Evolutionary conservation across 2,113 vertebrate species (phyloP).

Genomic region (Piprites chloris): DNA sequence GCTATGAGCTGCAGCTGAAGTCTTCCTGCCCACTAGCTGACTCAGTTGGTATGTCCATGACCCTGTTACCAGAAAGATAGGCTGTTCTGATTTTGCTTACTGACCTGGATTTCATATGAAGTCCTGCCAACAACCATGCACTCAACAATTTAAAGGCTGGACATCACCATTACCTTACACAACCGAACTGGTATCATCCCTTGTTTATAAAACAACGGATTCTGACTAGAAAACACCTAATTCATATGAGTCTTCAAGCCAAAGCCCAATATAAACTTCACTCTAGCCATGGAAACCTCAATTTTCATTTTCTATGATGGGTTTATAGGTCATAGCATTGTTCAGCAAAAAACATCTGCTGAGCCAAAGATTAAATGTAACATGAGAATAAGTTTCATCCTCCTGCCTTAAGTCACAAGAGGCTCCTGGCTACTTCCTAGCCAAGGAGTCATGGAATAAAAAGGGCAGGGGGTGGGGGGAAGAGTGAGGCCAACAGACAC

Average conservation of each 20-base stretch:
- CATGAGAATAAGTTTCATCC: background rate
- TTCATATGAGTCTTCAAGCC: background rate
- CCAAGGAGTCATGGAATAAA: background rate
- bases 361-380: background rate
- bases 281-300: background rate
- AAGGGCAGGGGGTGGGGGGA: accelerated
- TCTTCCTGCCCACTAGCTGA: background rate
- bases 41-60: background rate
- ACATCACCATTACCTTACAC: background rate
- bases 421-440: too few relatives aligned
- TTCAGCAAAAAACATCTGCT: background rate
- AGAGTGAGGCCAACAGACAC: accelerated
- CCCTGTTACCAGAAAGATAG: background rate
- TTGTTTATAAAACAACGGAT: background rate
- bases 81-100: background rate
- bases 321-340: background rate
- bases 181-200: background rate
- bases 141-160: background rate
- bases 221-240: background rate
- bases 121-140: background rate
- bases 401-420: background rate
- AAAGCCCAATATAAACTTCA: background rate
- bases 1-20: background rate
- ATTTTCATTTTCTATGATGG: background rate
- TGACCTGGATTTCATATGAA: background rate